These are phyloP conservation scores for Acyrthosiphon pisum DNA, from an alignment of 1,140 invertebrate species.

Conservation along the genomic window DNA sequence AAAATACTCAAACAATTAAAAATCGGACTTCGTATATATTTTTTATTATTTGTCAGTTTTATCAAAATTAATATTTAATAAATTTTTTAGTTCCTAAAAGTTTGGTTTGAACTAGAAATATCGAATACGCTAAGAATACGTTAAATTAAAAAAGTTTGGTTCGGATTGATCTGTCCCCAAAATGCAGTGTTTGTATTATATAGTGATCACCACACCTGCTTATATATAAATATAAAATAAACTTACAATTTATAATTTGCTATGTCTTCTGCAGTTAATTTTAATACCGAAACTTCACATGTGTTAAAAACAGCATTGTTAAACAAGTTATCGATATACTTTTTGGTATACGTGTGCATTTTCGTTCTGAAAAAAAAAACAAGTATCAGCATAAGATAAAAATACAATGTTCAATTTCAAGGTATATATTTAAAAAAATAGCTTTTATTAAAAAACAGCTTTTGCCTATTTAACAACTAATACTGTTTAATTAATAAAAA, in stretches of 20 bases:
- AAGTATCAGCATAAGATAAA: neutral
- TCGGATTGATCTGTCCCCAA: too few relatives aligned
- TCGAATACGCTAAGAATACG: too few relatives aligned
- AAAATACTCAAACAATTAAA: too few relatives aligned
- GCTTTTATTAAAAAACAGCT: neutral
- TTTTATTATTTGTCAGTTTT: too few relatives aligned
- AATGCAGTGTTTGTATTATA: too few relatives aligned
- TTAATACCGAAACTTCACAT: rapidly evolving
- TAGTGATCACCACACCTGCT: neutral
- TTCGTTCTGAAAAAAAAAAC: neutral
- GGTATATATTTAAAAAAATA: neutral
- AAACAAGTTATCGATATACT: neutral
- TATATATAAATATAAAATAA: neutral
- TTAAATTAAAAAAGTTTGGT: too few relatives aligned
- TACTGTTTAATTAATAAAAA: neutral
- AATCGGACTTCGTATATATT: too few relatives aligned
- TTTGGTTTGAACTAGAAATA: too few relatives aligned
- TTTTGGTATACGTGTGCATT: neutral
- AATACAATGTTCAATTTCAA: neutral
- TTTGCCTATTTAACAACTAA: neutral
- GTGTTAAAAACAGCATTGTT: neutral
- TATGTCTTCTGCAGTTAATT: neutral
- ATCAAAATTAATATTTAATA: too few relatives aligned
- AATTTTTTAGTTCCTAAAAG: too few relatives aligned
- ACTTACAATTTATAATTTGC: neutral